Evolutionary conservation across 1,140 invertebrate genomes (phyloP).

Genomic region (Octopus sinensis): DNA sequence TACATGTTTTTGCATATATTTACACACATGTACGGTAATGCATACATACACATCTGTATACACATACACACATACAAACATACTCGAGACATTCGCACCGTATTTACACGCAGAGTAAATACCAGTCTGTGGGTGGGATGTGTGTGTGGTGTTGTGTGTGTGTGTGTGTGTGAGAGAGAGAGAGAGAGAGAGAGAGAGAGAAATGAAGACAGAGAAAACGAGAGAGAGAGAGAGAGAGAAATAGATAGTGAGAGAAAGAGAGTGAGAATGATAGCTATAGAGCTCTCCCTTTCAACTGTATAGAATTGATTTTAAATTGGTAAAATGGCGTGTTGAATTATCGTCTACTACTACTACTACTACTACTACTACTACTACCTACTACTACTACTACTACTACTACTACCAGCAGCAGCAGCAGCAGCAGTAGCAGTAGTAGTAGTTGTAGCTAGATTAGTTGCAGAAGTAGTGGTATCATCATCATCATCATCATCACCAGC

Average conservation of each 20-base stretch:
- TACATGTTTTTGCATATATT: not conserved
- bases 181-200: conserved; percentile 2
- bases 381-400: no score
- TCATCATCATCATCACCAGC: no score
- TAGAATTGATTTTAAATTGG: no score
- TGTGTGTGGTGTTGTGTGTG: not conserved
- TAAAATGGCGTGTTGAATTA: no score
- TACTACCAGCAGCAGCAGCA: no score
- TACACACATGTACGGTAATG: not conserved
- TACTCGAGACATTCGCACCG: not conserved
- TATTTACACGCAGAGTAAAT: not conserved
- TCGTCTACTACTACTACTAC: no score
- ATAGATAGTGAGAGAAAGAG: not conserved
- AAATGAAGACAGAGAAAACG: not conserved
- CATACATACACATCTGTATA: not conserved
- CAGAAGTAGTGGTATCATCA: no score
- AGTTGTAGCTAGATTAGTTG: no score
- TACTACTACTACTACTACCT: no score
- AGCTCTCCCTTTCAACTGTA: no score
- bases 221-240: conserved; percentile 2
- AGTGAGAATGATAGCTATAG: not conserved
- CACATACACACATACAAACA: not conserved
- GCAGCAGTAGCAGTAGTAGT: no score
- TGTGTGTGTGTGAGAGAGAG: not conserved
- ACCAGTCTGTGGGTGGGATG: not conserved